Percentiles rank a stretch among this genome's conserved stretches.
phyloP scores from a whole-genome alignment of 2,113 vertebrate genomes.

The Silurus glanis region DNA sequence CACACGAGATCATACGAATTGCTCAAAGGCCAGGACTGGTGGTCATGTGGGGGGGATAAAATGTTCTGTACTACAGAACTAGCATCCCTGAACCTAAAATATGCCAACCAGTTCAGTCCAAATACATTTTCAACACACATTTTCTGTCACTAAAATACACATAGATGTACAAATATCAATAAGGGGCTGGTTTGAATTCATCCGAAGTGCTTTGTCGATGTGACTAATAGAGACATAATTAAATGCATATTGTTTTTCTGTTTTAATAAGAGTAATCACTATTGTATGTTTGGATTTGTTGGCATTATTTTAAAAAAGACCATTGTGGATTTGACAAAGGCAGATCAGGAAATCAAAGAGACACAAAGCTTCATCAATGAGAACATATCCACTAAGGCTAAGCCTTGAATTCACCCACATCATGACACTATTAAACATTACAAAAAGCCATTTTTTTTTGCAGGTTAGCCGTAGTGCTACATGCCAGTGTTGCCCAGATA shows the following conservation, averaged over 20 bases:
- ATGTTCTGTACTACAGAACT: constrained; percentile 39
- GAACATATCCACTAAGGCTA: constrained; percentile 46
- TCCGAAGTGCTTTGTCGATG: constrained; percentile 15
- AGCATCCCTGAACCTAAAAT: constrained; percentile 11
- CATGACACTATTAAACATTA: constrained; percentile 36
- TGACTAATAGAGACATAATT: not conserved
- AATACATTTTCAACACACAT: constrained; percentile 18
- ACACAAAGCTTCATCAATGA: constrained; percentile 8
- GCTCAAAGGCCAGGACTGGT: constrained; percentile 4
- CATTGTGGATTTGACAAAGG: constrained; percentile 22
- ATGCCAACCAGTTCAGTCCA: constrained; percentile 3
- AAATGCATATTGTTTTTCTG: not conserved
- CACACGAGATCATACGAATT: constrained; percentile 36
- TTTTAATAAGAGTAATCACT: constrained; percentile 7
- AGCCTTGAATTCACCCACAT: constrained; percentile 46
- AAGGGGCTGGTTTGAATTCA: constrained; percentile 40
- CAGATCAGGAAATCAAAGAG: constrained; percentile 15
- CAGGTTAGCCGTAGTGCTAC: constrained; percentile 65
- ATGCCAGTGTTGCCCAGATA: constrained; percentile 63
- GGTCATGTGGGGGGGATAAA: constrained; percentile 28
- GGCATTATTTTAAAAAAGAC: constrained; percentile 12
- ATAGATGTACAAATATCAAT: constrained; percentile 53
- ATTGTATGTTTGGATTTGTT: not conserved
- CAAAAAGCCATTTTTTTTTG: constrained; percentile 31
- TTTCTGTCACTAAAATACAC: constrained; percentile 38